Base-by-base conservation (phyloP, 2,888 invertebrate genomes). In the Catocala fraxini region DNA sequence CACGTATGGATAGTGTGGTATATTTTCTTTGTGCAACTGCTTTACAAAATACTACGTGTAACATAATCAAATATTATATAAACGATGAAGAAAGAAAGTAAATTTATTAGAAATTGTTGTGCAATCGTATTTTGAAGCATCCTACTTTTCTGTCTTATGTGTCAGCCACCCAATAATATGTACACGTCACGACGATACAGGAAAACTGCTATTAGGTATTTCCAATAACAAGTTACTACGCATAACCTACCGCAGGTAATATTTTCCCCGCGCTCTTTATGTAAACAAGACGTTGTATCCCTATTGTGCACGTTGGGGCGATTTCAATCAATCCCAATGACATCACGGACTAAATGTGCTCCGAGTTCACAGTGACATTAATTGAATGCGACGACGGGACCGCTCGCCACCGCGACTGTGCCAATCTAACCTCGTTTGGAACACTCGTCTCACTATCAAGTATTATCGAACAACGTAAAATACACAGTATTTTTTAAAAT, bases 311-410 rank as follows among this genome's bases (percentile, higher is more conserved):
- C 79, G 82, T 85, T 87, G 83, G 80, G 82, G 70, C 81, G 75
- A 77, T 81, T 83, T 77, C 82, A 85, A 88, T 85, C 80, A 78
- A 77, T 79, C 77, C 76, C 73, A 81, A 85, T 92, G 93, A 92
- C 92, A 92, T 93, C 93, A 93, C 85, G 75, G 69, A 72, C 84
- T 84, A 86, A 88, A 88, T 84, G 84, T 85, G 80, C 75, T 74
- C 80, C 81, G 77, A 87, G 83, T 80, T 82, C 75, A 80, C 79
- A 85, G 82, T 86, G 86, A 71, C 85, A 86, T 85, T 92, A 93
- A 93, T 93, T 93, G 92, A 90, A 82, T 80, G 83, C 81, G 78
- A 72, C 79, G 79, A 73, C 78, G 76, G 76, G 84, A 77, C 78
- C 82, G 83, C 78, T 81, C 84, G 85, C 69, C 71, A 70, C 74